Conservation (phyloP, 2,113 vertebrate species). For the Cebus imitator region DNA sequence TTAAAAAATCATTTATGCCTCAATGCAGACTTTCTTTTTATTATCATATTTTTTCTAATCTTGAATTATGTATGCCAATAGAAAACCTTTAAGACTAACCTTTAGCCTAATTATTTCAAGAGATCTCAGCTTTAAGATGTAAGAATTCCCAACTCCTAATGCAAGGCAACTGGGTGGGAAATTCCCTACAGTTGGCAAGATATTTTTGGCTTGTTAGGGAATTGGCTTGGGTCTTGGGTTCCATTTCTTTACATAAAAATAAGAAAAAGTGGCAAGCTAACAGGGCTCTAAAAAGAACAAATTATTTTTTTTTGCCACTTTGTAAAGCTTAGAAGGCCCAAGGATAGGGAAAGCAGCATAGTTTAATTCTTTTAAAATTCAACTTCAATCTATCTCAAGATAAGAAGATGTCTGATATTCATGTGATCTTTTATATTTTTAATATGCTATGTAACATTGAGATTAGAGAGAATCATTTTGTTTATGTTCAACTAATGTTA, state of each 20-base stretch:
- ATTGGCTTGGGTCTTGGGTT: not conserved
- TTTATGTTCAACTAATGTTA: not conserved
- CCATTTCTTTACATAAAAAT: not conserved
- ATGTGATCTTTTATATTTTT: not conserved
- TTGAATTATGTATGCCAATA: not conserved
- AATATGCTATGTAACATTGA: not conserved
- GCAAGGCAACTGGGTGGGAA: not conserved
- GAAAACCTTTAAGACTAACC: not conserved
- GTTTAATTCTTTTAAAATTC: not conserved
- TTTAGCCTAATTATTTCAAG: not conserved
- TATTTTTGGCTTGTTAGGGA: not conserved
- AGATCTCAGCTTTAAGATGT: not conserved
- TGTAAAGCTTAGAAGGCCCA: not conserved
- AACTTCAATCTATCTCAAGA: not conserved
- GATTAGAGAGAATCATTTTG: not conserved
- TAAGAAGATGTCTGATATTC: not conserved
- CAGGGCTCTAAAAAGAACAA: not conserved
- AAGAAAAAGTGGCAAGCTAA: not conserved
- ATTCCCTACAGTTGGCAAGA: not conserved
- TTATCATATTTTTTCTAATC: not conserved
- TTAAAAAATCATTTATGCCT: not conserved
- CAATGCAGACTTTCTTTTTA: not conserved
- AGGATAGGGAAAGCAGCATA: not conserved
- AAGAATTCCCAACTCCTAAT: not conserved
- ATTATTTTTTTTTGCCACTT: not conserved